Conservation (phyloP, 2,888 invertebrate genomes). For the Himalopsyche tibetana region DNA sequence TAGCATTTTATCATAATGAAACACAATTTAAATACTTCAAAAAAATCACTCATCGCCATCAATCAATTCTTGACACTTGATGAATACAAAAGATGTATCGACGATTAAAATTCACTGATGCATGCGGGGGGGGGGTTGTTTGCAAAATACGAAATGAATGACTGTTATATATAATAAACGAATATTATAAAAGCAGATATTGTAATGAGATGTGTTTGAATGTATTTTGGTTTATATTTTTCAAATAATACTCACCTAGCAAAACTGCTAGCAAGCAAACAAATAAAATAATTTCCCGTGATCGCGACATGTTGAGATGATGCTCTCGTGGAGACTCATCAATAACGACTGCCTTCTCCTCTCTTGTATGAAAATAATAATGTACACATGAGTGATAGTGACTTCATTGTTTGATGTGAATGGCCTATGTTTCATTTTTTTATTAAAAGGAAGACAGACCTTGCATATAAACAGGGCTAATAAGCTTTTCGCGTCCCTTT, state of each 20-base stretch:
- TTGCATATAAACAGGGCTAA: not conserved
- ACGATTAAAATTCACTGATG: too few species aligned
- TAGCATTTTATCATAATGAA: not conserved
- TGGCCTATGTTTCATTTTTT: slow-evolving; percentile 4
- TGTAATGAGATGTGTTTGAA: not conserved
- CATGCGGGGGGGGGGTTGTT: too few species aligned
- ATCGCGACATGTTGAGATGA: slow-evolving; percentile 17
- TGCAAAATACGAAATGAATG: too few species aligned
- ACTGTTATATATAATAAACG: too few species aligned
- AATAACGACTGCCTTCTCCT: not conserved
- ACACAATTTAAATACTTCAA: too few species aligned
- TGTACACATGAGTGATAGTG: slow-evolving; percentile 7
- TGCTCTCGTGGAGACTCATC: not conserved
- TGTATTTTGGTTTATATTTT: slow-evolving; percentile 9
- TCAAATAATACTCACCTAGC: slow-evolving; percentile 36
- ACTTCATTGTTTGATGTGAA: slow-evolving; percentile 21
- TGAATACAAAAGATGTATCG: too few species aligned
- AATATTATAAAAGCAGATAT: too few species aligned
- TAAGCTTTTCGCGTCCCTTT: too few species aligned
- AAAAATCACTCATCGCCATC: too few species aligned
- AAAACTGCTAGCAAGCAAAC: slow-evolving; percentile 37
- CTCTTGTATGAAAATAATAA: slow-evolving; percentile 16
- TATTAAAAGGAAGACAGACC: not conserved
- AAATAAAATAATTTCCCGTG: slow-evolving; percentile 5
- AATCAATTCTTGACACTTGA: too few species aligned